Evolutionary conservation across 2,113 vertebrate genomes (phyloP).

Genomic region (Neolamprologus tretocephalus): DNA sequence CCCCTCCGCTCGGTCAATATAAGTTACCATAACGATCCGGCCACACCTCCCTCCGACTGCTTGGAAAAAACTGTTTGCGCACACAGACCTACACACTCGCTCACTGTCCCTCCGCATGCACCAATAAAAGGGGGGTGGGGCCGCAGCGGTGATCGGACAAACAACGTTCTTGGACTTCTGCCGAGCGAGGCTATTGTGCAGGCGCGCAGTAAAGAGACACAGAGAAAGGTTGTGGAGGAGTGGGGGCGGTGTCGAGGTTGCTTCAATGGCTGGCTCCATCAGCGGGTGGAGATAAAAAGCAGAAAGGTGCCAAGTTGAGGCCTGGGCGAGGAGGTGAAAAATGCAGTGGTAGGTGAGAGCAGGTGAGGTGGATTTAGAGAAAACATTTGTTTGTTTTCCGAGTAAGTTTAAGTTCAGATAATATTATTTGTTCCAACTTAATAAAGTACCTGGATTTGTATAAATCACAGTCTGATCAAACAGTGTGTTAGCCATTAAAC

Average conservation of each 20-base stretch:
- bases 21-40: slow-evolving; percentile 25
- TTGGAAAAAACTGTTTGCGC: background rate
- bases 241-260: background rate
- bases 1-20: background rate
- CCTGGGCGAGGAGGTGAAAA: background rate
- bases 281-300: slow-evolving; percentile 19
- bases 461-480: background rate
- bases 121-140: slow-evolving; percentile 39
- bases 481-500: background rate
- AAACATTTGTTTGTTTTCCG: fast-evolving
- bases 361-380: background rate
- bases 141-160: slow-evolving; percentile 44
- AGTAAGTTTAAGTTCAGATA: background rate
- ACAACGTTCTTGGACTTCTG: slow-evolving; percentile 57
- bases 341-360: background rate
- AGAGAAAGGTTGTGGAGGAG: slow-evolving; percentile 36
- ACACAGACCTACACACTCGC: background rate
- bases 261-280: slow-evolving; percentile 38
- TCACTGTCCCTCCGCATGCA: slow-evolving; percentile 20
- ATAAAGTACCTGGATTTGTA: background rate
- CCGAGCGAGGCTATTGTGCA: slow-evolving; percentile 57
- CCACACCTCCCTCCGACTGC: slow-evolving; percentile 14
- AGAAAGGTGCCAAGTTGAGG: slow-evolving; percentile 49
- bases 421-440: background rate
- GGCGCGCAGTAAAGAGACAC: slow-evolving; percentile 25